Percentiles rank a stretch among this genome's conserved stretches.
phyloP scores from a whole-genome alignment of 1,140 invertebrate genomes.

The Megathymus violae region DNA sequence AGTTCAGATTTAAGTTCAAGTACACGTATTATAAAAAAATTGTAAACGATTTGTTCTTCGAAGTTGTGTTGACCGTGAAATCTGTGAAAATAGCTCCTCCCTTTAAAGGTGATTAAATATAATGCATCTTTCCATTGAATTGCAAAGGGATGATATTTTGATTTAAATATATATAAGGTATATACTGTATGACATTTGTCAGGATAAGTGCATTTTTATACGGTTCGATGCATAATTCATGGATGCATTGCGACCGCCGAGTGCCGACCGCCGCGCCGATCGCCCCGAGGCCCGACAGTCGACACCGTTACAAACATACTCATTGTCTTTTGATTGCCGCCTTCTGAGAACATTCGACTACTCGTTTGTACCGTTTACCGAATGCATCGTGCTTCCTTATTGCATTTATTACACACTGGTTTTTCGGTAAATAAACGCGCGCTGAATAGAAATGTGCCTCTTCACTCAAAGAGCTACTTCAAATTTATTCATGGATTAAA shows the following conservation, averaged over 20 bases:
- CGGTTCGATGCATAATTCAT: slow-evolving; percentile 62
- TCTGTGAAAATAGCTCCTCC: too few relatives aligned
- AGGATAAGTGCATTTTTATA: slow-evolving; percentile 50
- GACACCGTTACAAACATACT: slow-evolving; percentile 67
- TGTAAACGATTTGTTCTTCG: too few relatives aligned
- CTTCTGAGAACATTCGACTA: slow-evolving; percentile 71
- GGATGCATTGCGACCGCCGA: slow-evolving; percentile 39
- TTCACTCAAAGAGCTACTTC: slow-evolving; percentile 21
- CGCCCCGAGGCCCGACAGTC: slow-evolving; percentile 50
- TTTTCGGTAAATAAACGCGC: slow-evolving; percentile 57
- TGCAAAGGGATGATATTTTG: too few relatives aligned
- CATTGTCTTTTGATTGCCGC: slow-evolving; percentile 78
- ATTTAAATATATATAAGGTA: too few relatives aligned
- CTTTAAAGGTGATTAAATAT: background rate
- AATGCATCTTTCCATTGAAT: too few relatives aligned
- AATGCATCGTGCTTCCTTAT: slow-evolving; percentile 61
- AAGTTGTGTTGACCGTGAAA: too few relatives aligned
- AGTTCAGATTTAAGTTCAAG: too few relatives aligned
- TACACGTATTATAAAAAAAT: too few relatives aligned
- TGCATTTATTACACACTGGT: slow-evolving; percentile 67
- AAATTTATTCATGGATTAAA: slow-evolving; percentile 17
- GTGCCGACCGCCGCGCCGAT: too few relatives aligned
- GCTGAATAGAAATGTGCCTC: slow-evolving; percentile 47
- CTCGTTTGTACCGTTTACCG: slow-evolving; percentile 77
- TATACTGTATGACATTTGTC: slow-evolving; percentile 42